These are phyloP conservation scores for Macrosoma leucophasiata DNA, from an alignment of 2,888 invertebrate species.

Conservation along the genomic window DNA sequence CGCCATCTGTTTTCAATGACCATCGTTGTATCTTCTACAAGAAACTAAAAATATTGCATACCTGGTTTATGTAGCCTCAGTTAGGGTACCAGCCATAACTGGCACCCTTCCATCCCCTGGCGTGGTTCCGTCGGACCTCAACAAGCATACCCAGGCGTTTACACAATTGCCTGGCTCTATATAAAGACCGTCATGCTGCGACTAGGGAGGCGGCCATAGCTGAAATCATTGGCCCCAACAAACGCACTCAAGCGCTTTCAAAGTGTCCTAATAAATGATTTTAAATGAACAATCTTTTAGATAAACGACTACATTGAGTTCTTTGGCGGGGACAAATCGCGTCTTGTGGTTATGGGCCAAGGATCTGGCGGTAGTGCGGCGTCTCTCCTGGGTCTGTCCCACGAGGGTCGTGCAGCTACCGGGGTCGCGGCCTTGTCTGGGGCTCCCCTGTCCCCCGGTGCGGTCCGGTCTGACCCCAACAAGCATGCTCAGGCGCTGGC, in stretches of 20 bases:
- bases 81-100: too few relatives aligned
- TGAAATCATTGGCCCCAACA: too few relatives aligned
- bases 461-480: conserved; percentile 78
- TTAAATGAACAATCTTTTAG: conserved; percentile 28
- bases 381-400: conserved; percentile 79
- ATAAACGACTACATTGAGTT: conserved; percentile 81
- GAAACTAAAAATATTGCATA: too few relatives aligned
- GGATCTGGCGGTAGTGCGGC: conserved; percentile 87
- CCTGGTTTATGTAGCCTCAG: too few relatives aligned
- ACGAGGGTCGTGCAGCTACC: conserved; percentile 74
- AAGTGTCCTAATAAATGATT: too few relatives aligned
- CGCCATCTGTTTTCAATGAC: too few relatives aligned
- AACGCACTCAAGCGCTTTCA: too few relatives aligned
- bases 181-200: background rate
- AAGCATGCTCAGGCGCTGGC: conserved; percentile 78
- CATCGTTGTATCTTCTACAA: too few relatives aligned
- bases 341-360: conserved; percentile 84
- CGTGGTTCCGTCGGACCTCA: too few relatives aligned
- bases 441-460: conserved; percentile 82
- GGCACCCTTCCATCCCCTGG: too few relatives aligned
- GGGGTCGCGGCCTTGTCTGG: conserved; percentile 87
- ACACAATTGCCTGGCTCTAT: background rate
- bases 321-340: conserved; percentile 85
- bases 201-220: too few relatives aligned
- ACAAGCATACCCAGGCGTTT: too few relatives aligned